Base-by-base conservation (phyloP, 2,888 invertebrate species). In the Paralinhomoeus sp. region DNA sequence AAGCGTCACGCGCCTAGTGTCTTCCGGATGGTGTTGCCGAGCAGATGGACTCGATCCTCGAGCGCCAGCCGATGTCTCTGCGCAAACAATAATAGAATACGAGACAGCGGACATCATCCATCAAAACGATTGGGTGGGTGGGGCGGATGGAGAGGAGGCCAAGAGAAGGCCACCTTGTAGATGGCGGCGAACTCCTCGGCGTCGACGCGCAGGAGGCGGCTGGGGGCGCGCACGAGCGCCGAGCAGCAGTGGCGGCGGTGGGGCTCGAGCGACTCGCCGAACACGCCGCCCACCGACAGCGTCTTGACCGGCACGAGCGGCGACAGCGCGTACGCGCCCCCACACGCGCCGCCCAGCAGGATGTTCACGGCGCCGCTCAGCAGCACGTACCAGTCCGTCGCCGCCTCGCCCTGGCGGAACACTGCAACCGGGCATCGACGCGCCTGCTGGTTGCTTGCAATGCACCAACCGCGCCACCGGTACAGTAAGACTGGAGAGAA, bases 321-420 rank as follows among this genome's bases (percentile, higher is more conserved):
- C 15, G 3, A 3, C 57, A 37, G 48, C 44, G 20, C 15, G 24
- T 18, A 20, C 9, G 5, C 9, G n/a, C 9, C n/a, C 9, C 36
- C 36, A 3, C 36, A 9, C 7, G 7, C 27, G 7, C 27, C 27
- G 5, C 27, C 27, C 27, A 27, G 27, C 7, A 27, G 27, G 12
- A 27, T 27, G 27, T 27, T 77, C 40, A 79, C 78, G 3, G 77
- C 77, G 38, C 79, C 79, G 56, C 75, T 72, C 45, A 79, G 70
- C 51, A 80, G 73, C 49, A 80, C 77, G 63, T 78, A 80, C 79
- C 79, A 80, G 27, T 77, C 78, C 53, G 75, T 72, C 40, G 79
- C 78, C 62, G 78, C 78, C 63, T 79, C 78, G 38, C 79, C 79
- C 67, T 80, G 34, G 17, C 40, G 41, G 24, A 47, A 42, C 23